These are phyloP conservation scores for Xanthorhoe spadicearia DNA, from an alignment of 2,888 invertebrate species.

Conservation along the genomic window DNA sequence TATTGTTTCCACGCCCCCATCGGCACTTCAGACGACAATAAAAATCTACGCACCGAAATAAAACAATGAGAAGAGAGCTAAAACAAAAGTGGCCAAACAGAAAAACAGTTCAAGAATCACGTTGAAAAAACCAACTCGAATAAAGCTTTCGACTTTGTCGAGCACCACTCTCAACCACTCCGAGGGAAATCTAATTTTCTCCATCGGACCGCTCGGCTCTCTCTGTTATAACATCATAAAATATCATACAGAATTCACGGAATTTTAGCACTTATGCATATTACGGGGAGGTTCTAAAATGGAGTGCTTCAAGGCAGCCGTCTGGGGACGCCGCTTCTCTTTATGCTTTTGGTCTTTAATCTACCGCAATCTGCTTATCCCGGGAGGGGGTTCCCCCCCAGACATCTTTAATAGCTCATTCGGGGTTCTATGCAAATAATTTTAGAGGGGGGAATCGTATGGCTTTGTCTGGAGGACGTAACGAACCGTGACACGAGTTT, in stretches of 20 bases:
- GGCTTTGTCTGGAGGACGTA: constrained; percentile 82
- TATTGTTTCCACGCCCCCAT: constrained; percentile 55
- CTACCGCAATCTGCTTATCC: constrained; percentile 84
- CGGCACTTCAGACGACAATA: constrained; percentile 58
- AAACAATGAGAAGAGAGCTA: constrained; percentile 66
- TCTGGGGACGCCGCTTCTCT: constrained; percentile 65
- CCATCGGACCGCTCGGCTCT: constrained; percentile 67
- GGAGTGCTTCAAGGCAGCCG: constrained; percentile 61
- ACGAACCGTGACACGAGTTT: constrained; percentile 81
- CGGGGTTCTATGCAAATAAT: constrained; percentile 84
- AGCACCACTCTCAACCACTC: constrained; percentile 75
- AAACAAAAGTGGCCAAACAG: constrained; percentile 74
- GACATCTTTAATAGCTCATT: constrained; percentile 85
- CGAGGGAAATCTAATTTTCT: constrained; percentile 82
- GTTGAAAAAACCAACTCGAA: constrained; percentile 65
- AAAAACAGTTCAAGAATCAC: constrained; percentile 76
- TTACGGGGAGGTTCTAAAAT: constrained; percentile 70
- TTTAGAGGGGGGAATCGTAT: constrained; percentile 79
- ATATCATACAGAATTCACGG: constrained; percentile 64
- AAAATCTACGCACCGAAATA: constrained; percentile 66
- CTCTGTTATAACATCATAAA: constrained; percentile 74
- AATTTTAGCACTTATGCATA: constrained; percentile 75
- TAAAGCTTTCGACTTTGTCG: constrained; percentile 79
- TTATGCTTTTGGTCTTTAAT: constrained; percentile 83
- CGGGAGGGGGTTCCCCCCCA: constrained; percentile 65